Evolutionary conservation across 1,140 invertebrate genomes (phyloP).

Genomic region (Caenorhabditis tropicalis): DNA sequence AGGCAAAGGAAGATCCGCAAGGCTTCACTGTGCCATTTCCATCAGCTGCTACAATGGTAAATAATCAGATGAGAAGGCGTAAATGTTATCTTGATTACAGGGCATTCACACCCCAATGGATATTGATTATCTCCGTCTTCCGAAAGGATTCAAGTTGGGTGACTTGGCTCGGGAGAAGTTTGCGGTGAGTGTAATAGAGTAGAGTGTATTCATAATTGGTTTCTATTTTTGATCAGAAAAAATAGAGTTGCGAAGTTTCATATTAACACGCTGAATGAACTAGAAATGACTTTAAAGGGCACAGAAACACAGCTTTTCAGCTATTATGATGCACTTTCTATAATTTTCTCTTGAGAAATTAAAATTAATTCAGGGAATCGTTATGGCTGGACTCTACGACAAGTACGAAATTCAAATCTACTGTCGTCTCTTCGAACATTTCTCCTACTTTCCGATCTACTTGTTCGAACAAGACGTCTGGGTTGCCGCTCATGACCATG

Average conservation of each 20-base stretch:
- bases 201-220: too few species aligned
- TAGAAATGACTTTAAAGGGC: too few species aligned
- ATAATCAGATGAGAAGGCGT: neutral
- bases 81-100: neutral
- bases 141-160: neutral
- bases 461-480: neutral
- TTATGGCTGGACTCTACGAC: neutral
- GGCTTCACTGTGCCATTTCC: neutral
- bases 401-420: slow-evolving; percentile 11
- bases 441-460: neutral
- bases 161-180: slow-evolving; percentile 29
- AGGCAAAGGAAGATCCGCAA: neutral
- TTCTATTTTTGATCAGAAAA: too few species aligned
- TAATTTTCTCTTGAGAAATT: too few species aligned
- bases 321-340: too few species aligned
- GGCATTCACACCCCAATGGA: slow-evolving; percentile 10
- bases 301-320: too few species aligned
- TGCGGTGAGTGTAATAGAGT: neutral
- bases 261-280: too few species aligned
- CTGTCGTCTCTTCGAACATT: slow-evolving; percentile 24
- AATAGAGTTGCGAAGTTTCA: too few species aligned
- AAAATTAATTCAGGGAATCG: neutral
- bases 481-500: neutral
- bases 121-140: neutral
- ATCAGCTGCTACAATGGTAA: neutral